Evolutionary conservation across 2,888 invertebrate species (phyloP), one percentile per base, ranked within the genome.

Genomic region (Mesopsocus fuscifrons): DNA sequence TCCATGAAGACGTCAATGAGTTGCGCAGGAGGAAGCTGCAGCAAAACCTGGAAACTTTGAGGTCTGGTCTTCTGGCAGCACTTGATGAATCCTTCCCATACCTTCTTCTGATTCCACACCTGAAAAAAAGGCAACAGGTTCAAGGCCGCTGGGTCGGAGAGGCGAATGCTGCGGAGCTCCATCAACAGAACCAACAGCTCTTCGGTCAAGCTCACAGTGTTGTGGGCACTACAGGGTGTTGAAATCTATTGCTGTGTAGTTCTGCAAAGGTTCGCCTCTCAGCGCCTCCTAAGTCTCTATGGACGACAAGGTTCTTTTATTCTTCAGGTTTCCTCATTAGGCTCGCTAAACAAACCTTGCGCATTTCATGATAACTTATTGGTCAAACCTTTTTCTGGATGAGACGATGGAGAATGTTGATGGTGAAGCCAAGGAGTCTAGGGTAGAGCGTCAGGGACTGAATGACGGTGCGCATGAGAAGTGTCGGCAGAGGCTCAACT

Each of bases 71-170:
- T 73, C 65, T 91, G 87, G 59, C 91, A 88, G 57, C 95, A 95
- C 59, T 89, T 89, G 16, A 97, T 72, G 64, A 97, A 95, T 1
- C 95, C 95, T 58, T 95, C 95, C 95, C 95, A 97, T 2, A 94
- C 88, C 50, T 89, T 87, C 52, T 89, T 88, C 57, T 92, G 82
- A 47, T 77, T 82, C 97, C 97, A 97, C 8, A 95, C 91, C 76
- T 78, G 53, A 1, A 41, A n/a, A n/a, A n/a, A n/a, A n/a, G n/a
- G n/a, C n/a, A n/a, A n/a, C n/a, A n/a, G n/a, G n/a, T n/a, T n/a
- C n/a, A n/a, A n/a, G n/a, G n/a, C n/a, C n/a, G n/a, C n/a, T n/a
- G n/a, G n/a, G n/a, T n/a, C n/a, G n/a, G n/a, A n/a, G n/a, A n/a
- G n/a, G n/a, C n/a, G n/a, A n/a, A n/a, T n/a, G n/a, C n/a, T n/a